Conservation (phyloP, 2,888 invertebrate species). For the Tetranychus truncatus region DNA sequence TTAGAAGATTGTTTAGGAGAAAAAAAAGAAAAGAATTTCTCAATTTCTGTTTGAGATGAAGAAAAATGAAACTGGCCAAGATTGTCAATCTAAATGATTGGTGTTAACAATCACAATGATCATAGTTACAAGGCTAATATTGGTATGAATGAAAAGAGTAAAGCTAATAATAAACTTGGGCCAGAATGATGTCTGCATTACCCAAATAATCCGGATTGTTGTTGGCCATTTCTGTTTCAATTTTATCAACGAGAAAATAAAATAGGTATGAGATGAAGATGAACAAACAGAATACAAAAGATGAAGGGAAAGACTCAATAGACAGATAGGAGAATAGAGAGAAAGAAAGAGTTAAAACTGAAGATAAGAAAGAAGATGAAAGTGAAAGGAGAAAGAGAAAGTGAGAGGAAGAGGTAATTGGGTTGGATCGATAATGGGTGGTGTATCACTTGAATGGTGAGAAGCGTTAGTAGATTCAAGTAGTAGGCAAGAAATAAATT, state of each 20-base stretch:
- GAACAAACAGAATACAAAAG: background rate
- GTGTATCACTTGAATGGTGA: conserved; percentile 1
- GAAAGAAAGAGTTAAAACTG: background rate
- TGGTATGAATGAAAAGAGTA: too few relatives aligned
- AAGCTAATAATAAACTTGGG: background rate
- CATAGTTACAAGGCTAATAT: too few relatives aligned
- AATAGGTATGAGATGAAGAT: background rate
- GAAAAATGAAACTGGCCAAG: too few relatives aligned
- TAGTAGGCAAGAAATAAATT: background rate
- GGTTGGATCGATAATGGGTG: conserved; percentile 1
- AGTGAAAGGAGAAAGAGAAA: background rate
- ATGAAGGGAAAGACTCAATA: background rate
- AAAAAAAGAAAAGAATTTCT: background rate
- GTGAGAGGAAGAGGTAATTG: background rate
- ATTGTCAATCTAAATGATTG: too few relatives aligned
- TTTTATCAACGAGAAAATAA: background rate
- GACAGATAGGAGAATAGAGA: background rate
- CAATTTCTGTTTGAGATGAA: background rate
- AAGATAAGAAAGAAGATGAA: background rate
- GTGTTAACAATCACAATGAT: too few relatives aligned
- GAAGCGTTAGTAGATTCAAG: background rate
- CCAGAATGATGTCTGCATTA: background rate
- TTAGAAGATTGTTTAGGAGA: background rate
- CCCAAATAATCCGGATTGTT: background rate
- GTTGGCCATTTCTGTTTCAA: background rate